Evolutionary conservation across 2,797 vertebrate genomes (phyloP).

Genomic region (Loriculus beryllinus): DNA sequence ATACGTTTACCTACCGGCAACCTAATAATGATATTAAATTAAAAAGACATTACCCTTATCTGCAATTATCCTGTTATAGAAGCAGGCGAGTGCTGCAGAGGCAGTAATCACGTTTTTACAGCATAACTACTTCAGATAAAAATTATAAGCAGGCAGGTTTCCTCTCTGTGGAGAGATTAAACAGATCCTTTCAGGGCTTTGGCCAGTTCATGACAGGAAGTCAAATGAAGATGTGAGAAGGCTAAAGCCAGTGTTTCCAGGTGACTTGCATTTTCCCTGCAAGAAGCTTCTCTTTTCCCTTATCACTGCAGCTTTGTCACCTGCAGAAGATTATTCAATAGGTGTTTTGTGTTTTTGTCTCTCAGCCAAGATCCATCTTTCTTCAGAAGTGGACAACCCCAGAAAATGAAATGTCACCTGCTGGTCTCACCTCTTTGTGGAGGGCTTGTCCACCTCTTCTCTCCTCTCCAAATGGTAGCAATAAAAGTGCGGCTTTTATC

Average conservation of each 20-base stretch:
- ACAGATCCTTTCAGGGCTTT: background rate
- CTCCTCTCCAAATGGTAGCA: background rate
- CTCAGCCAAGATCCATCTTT: constrained; percentile 1
- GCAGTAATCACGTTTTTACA: constrained; percentile 5
- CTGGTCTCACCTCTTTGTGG: background rate
- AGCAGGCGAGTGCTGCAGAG: background rate
- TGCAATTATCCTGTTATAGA: constrained; percentile 21
- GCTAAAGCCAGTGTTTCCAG: background rate
- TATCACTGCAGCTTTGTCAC: background rate
- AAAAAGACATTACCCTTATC: constrained; percentile 40
- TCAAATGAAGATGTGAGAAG: background rate
- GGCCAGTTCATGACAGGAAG: background rate
- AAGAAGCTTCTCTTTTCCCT: background rate
- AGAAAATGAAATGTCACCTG: background rate
- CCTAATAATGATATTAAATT: constrained; percentile 37
- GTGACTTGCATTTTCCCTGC: background rate
- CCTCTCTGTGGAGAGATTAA: background rate
- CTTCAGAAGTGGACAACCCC: background rate
- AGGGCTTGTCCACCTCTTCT: background rate
- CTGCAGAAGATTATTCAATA: background rate
- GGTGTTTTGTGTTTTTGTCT: background rate
- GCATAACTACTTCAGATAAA: background rate
- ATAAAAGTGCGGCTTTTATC: background rate
- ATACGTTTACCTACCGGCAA: constrained; percentile 14
- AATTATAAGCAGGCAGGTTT: background rate